Percentiles rank a stretch among this genome's conserved stretches.
Conservation (phyloP, 2,113 vertebrate species). For the Promerops cafer region DNA sequence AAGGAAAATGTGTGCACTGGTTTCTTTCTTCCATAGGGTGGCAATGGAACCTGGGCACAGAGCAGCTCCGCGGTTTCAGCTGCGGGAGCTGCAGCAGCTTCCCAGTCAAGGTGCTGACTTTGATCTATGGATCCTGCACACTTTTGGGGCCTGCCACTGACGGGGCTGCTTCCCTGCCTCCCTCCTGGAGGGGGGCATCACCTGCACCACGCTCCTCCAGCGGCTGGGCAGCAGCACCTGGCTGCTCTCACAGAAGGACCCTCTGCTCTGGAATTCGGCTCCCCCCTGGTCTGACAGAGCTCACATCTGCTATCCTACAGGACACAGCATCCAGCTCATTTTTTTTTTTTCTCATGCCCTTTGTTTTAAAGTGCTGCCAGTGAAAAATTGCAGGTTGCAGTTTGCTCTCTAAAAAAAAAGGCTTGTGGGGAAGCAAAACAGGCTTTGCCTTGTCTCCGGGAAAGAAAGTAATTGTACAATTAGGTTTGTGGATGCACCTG, state of each 20-base stretch:
- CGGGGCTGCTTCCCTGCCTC: neutral
- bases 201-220: neutral
- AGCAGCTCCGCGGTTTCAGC: neutral
- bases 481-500: neutral
- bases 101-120: neutral
- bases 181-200: neutral
- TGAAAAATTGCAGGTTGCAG: constrained; percentile 7
- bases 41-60: constrained; percentile 53
- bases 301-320: constrained; percentile 28
- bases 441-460: neutral
- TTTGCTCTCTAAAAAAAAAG: neutral
- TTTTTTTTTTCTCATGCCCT: neutral
- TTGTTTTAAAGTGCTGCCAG: constrained; percentile 34
- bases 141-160: neutral
- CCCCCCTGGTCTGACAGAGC: neutral
- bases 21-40: constrained; percentile 58
- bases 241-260: neutral
- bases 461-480: neutral
- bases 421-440: neutral
- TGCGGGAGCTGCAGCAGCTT: neutral
- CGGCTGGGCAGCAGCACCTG: neutral
- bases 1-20: constrained; percentile 25
- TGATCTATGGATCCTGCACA: neutral
- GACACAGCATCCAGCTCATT: neutral
- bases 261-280: neutral